These are phyloP conservation scores for Meiosimyza decipiens DNA, from an alignment of 2,888 invertebrate species.

Conservation along the genomic window DNA sequence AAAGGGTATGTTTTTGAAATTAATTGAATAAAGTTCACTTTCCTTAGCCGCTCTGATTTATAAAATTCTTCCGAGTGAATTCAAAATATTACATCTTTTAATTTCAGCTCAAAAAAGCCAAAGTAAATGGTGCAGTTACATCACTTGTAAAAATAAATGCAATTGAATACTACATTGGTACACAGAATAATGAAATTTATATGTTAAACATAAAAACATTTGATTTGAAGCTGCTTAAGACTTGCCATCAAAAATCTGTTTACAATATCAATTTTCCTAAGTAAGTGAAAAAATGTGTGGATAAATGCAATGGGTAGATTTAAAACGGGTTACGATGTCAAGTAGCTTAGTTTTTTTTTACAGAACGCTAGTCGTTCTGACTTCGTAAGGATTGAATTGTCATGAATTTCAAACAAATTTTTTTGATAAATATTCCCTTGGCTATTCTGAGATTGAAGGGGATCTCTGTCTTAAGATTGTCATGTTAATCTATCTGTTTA, in stretches of 20 bases:
- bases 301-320: no score
- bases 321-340: no score
- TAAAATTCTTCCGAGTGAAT: neutral
- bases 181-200: conserved; percentile 84
- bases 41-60: neutral
- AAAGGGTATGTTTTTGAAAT: conserved; percentile 65
- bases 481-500: no score
- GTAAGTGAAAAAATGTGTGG: conserved; percentile 68
- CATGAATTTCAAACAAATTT: no score
- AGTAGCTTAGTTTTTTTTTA: no score
- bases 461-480: no score
- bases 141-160: conserved; percentile 75
- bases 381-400: no score
- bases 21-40: neutral
- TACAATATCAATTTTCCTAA: conserved; percentile 86
- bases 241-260: conserved; percentile 84
- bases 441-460: no score
- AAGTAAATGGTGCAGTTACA: conserved; percentile 77
- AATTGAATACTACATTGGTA: conserved; percentile 79
- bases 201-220: conserved; percentile 77
- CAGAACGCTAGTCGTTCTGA: no score
- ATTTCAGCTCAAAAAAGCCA: conserved; percentile 70
- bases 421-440: no score
- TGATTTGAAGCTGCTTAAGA: conserved; percentile 76
- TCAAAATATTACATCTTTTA: neutral